phyloP scores from a whole-genome alignment of 2,888 invertebrate species.

The Euplexia lucipara region DNA sequence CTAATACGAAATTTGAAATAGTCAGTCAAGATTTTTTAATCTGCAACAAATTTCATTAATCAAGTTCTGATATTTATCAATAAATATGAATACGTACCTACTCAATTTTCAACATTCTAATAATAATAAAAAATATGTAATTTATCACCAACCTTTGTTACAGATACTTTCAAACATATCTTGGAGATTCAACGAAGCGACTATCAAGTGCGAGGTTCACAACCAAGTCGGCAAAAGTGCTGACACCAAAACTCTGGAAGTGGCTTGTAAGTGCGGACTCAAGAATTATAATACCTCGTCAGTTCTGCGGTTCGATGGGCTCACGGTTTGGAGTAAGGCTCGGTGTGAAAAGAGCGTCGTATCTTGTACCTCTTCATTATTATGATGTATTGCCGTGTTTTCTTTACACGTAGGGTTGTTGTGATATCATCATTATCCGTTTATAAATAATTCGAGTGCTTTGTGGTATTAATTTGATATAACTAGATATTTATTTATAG shows the following conservation, averaged over 20 bases:
- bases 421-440: no score
- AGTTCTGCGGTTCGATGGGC: constrained; percentile 33
- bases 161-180: constrained; percentile 95
- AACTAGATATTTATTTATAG: no score
- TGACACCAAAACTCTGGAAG: constrained; percentile 96
- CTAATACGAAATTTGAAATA: no score
- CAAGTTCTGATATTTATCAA: neutral
- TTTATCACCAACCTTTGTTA: constrained; percentile 56
- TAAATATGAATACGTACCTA: no score
- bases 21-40: no score
- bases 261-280: constrained; percentile 94
- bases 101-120: neutral
- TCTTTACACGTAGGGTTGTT: neutral
- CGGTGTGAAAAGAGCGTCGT: constrained; percentile 6
- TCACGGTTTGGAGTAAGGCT: neutral
- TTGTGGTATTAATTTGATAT: no score
- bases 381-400: neutral
- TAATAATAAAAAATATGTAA: constrained; percentile 7
- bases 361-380: constrained; percentile 15
- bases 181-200: constrained; percentile 95
- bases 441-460: neutral
- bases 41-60: no score
- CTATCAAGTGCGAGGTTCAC: constrained; percentile 97
- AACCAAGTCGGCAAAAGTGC: constrained; percentile 98
- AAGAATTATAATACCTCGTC: constrained; percentile 55